These are phyloP conservation scores for Balaeniceps rex DNA, from an alignment of 2,113 vertebrate species.

Conservation along the genomic window DNA sequence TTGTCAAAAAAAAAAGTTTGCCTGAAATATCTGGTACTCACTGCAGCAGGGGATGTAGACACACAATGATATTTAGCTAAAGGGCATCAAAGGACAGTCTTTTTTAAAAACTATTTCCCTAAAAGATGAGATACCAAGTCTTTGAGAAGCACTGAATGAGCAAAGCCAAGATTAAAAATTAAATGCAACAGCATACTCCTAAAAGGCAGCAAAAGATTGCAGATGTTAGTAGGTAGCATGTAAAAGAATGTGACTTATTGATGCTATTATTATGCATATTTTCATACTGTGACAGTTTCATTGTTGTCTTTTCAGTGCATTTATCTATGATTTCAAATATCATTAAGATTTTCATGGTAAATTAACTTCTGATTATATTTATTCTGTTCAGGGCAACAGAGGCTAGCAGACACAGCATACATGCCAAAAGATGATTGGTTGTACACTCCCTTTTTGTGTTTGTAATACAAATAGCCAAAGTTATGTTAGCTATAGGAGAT, in stretches of 20 bases:
- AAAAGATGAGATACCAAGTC: background rate
- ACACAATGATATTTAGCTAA: background rate
- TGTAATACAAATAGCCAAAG: background rate
- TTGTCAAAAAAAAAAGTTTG: background rate
- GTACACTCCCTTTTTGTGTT: background rate
- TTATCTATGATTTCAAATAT: constrained; percentile 50
- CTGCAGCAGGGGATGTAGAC: background rate
- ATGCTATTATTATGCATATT: background rate
- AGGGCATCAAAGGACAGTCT: background rate
- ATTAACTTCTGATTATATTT: constrained; percentile 47
- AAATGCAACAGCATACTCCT: background rate
- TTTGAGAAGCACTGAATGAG: background rate
- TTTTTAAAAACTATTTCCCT: background rate
- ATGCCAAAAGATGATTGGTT: background rate
- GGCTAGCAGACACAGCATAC: background rate
- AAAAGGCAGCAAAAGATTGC: background rate
- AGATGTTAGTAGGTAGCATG: background rate
- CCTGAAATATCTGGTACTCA: background rate
- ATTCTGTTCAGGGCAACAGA: background rate
- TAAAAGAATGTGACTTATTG: constrained; percentile 7
- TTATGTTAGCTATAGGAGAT: background rate
- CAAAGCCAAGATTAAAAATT: background rate
- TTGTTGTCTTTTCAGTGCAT: constrained; percentile 26
- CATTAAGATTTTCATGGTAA: constrained; percentile 53
- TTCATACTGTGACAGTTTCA: background rate